phyloP scores from a whole-genome alignment of 2,888 invertebrate species.

The Alsophila aescularia region DNA sequence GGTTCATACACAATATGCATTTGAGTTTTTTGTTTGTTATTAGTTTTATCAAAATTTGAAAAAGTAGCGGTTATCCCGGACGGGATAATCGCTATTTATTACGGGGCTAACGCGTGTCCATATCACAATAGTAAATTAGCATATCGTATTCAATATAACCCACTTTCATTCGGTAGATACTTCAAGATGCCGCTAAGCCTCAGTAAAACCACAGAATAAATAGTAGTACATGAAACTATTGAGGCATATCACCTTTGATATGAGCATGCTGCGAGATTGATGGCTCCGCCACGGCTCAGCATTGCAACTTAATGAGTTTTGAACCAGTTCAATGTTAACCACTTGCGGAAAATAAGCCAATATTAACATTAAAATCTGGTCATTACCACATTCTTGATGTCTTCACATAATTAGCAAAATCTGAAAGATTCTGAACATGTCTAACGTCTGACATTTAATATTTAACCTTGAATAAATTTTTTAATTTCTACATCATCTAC shows the following conservation, averaged over 20 bases:
- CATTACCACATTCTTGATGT: conserved; percentile 14
- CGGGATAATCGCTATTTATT: too few species aligned
- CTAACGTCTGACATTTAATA: conserved; percentile 36
- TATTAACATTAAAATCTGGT: conserved; percentile 16
- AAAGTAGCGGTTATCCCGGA: too few species aligned
- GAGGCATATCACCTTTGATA: conserved; percentile 49
- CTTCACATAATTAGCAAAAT: conserved; percentile 14
- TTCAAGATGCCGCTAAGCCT: conserved; percentile 41
- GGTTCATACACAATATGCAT: too few species aligned
- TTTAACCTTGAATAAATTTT: conserved; percentile 51
- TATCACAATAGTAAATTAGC: conserved; percentile 30
- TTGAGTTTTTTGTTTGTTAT: too few species aligned
- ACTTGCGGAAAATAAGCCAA: conserved; percentile 20
- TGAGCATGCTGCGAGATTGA: conserved; percentile 46
- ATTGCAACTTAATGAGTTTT: conserved; percentile 28
- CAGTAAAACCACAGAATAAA: too few species aligned
- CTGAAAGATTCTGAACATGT: background rate
- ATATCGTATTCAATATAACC: conserved; percentile 43
- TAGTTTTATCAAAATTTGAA: too few species aligned
- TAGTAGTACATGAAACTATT: too few species aligned
- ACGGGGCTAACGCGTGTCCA: too few species aligned
- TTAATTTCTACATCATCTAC: conserved; percentile 44
- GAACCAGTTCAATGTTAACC: conserved; percentile 30
- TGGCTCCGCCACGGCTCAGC: conserved; percentile 28
- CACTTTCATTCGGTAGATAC: conserved; percentile 46